Base-by-base conservation (phyloP, 2,888 invertebrate genomes). In the Protula sp. region DNA sequence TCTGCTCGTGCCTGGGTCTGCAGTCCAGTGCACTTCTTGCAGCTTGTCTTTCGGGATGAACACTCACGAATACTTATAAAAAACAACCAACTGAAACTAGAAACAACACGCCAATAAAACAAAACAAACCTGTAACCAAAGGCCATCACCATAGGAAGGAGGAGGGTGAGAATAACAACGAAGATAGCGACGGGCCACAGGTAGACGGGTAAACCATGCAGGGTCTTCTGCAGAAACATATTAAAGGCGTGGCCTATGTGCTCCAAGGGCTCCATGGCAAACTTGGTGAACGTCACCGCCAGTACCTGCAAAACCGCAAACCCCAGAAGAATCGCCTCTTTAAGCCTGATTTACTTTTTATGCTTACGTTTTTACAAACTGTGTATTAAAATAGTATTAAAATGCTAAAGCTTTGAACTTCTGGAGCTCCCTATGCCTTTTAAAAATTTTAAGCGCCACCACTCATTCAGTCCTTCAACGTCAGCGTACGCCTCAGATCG, bases 231-330 rank as follows among this genome's bases (percentile, higher is more conserved):
- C 30, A 72, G 55, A 31, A 73, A 70, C 53, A 67, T 64, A 57
- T 69, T 70, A 5, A 72, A 52, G 2, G 69, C 66, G 31, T 60
- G 53, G 4, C 72, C 73, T 14, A 73, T 60, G 59, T 73, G 71
- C 52, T 71, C 69, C 55, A 72, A 50, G n/a, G 73, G 73, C 5
- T 72, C 68, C 31, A 73, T 50, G 52, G 70, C 68, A 55, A 73
- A 73, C 38, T 71, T 60, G 5, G 72, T 70, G 62, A 72, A 61
- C 3, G 73, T 73, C 22, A 72, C 69, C 45, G 69, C 72, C 45
- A 73, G 61, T 22, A 72, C 72, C 73, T 72, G 60, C 53, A 55
- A 51, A 3, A 52, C 5, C 2, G 27, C 22, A 5, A 38, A n/a
- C 31, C 22, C 5, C n/a, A n/a, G n/a, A n/a, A n/a, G n/a, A n/a